These are phyloP conservation scores for Drosophila pachea DNA, from an alignment of 1,140 invertebrate species.

Conservation along the genomic window DNA sequence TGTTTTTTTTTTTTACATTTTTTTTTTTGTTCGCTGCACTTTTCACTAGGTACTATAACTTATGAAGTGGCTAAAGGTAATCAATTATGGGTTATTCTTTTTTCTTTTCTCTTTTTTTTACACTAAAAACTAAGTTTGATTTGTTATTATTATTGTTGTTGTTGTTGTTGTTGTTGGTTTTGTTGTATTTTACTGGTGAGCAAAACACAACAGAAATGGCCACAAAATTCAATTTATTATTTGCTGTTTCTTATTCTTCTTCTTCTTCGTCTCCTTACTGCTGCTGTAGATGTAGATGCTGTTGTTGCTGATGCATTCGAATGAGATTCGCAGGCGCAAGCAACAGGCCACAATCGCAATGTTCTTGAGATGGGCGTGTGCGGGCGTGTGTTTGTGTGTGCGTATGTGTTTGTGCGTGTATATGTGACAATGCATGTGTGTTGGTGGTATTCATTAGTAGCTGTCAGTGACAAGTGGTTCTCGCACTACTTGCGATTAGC, in stretches of 20 bases:
- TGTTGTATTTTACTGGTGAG: constrained; percentile 36
- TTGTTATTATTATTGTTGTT: constrained; percentile 46
- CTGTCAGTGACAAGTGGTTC: constrained; percentile 37
- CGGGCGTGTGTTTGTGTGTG: not conserved
- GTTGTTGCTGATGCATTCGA: constrained; percentile 14
- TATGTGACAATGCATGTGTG: constrained; percentile 24
- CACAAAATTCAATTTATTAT: constrained; percentile 66
- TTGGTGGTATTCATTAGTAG: constrained; percentile 11
- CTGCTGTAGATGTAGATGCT: constrained; percentile 3
- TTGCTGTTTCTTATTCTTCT: constrained; percentile 6
- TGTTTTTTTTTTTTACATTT: not conserved
- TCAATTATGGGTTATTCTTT: constrained; percentile 25
- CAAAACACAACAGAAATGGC: constrained; percentile 67
- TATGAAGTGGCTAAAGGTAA: constrained; percentile 21
- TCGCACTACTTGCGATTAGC: constrained; percentile 35
- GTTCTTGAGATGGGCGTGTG: not conserved
- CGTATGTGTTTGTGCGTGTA: not conserved
- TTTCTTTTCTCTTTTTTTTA: constrained; percentile 28
- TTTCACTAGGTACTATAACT: constrained; percentile 32
- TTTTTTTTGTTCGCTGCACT: constrained; percentile 47
- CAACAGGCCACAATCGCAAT: constrained; percentile 26
- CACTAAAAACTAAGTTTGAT: constrained; percentile 64
- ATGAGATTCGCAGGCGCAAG: constrained; percentile 26
- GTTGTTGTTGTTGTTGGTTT: constrained; percentile 50
- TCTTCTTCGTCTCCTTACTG: constrained; percentile 1